Evolutionary conservation across 1,140 invertebrate genomes (phyloP), one percentile per base, ranked within the genome.

Genomic region (Brachionus koreanus): DNA sequence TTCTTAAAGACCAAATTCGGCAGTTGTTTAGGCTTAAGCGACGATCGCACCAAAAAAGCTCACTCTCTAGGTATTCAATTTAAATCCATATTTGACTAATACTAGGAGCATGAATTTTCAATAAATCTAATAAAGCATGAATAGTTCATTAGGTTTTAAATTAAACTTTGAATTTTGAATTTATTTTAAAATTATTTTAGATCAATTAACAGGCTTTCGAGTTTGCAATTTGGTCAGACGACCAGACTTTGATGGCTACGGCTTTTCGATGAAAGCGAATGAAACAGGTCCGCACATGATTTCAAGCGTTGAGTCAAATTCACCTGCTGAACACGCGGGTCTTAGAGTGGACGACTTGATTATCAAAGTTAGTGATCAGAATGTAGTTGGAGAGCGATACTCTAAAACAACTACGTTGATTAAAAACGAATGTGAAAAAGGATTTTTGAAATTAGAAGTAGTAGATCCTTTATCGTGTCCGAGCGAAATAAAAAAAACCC

Each of bases 341-440:
- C 61, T 82, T 19, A 42, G 33, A 49, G 23, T 16, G 19, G 79
- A 65, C 0, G 79, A 82, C 65, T 69, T 65, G 19, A 67, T 82
- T 43, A n/a, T 82, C 0, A 65, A 65, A 35, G 65, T 82, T 13
- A 61, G 65, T n/a, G 57, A 82, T 35, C 43, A 43, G 37, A 82
- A 19, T 67, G 46, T 82, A n/a, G 43, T 79, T 19, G 76, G 76
- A 3, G 76, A 79, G 19, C 19, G 76, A 7, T 79, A 79, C 35
- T 10, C 46, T 6, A 79, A 79, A 79, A 79, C 76, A 9, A 43
- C 39, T 4, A 42, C 76, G 3, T 42, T 79, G 16, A 79, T 79
- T 2, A 79, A 79, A 65, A 79, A 79, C 16, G 76, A 79, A n/a
- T 57, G 35, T 33, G 76, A 79, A 61, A 79, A 79, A 65, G 76